Base-by-base conservation (phyloP, 1,140 invertebrate species). In the Drosophila lacteicornis region DNA sequence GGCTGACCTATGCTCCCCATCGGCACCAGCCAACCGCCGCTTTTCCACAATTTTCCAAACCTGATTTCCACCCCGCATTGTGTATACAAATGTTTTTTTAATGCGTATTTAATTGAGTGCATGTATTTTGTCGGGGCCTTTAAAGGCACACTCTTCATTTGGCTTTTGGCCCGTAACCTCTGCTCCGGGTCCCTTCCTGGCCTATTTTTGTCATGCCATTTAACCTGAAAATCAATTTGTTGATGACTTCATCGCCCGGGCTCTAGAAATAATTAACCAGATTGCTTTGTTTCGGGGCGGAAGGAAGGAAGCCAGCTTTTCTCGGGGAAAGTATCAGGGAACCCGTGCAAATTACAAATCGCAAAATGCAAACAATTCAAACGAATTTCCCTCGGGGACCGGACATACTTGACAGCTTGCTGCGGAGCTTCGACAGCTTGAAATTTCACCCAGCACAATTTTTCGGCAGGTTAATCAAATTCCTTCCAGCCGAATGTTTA, bases 21-120 rank as follows among this genome's bases (percentile, higher is more conserved):
- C 53, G 8, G 30, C 27, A 2, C 7, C 12, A 11, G 30, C 22
- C 4, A 9, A 12, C 46, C 6, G 22, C 4, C 8, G 3, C 33
- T 38, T 55, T 55, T 22, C 38, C 19, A 53, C 27, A n/a, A 11
- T 36, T 27, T 51, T 46, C 22, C 33, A 38, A 19, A 11, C 25
- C 19, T n/a, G 38, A 70, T 56, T 70, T 33, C 25, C 45, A 40
- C n/a, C 17, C 38, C 47, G 42, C 60, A 59, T 38, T 67, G 53
- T 67, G 43, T 59, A 56, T 59, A 56, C 75, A 88, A 88, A 90
- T 88, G 84, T 76, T 81, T 85, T 88, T 90, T 90, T 88, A 88
- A 88, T 88, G 85, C 59, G 80, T 79, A 88, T 90, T 88, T 88
- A 88, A 88, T 88, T 88, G 85, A 84, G 81, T 90, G 84, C 84